Evolutionary conservation across 2,113 vertebrate species (phyloP), one percentile per base, ranked within the genome.

Genomic region (Phrynosoma platyrhinos): DNA sequence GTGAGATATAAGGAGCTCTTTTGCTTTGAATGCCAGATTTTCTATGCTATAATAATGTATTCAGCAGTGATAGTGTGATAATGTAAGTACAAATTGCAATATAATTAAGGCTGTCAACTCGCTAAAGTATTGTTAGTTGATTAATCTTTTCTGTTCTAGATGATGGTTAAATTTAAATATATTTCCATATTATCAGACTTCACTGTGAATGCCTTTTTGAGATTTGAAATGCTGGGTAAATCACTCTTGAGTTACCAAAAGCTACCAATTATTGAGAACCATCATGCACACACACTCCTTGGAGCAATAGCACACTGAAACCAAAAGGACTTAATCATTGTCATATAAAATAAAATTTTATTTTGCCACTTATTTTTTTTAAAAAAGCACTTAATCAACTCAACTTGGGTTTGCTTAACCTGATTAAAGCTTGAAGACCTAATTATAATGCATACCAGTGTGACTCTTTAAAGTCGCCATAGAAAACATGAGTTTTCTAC

Each of bases 91-190:
- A 85, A 85, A 85, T 72, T 66, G 55, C 55, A 66, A 77, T n/a
- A 77, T 66, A 85, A 85, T 77, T 85, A 78, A 74, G 23, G 27
- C 58, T 77, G 32, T 85, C 58, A 85, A 52, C 25, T 78, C 10
- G 20, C 58, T 55, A 64, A 83, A 85, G 32, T 23, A 76, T 85
- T 47, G 30, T 85, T 62, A 52, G 27, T 78, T 78, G 36, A 66
- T 85, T 85, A 66, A 77, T 85, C 9, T 66, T 85, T 62, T 85
- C 16, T 30, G 36, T 78, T 32, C 30, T 66, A 47, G 47, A 16
- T 62, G 36, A 32, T 85, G 68, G n/a, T 72, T 84, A 66, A 77
- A 85, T 42, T 86, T 86, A 78, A 68, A 78, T 86, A 77, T 20
- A 68, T 85, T 66, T 85, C 74, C 40, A 68, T 86, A 86, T 78